Evolutionary conservation across 2,797 vertebrate genomes (phyloP).

Genomic region (Mionectes olivaceus): DNA sequence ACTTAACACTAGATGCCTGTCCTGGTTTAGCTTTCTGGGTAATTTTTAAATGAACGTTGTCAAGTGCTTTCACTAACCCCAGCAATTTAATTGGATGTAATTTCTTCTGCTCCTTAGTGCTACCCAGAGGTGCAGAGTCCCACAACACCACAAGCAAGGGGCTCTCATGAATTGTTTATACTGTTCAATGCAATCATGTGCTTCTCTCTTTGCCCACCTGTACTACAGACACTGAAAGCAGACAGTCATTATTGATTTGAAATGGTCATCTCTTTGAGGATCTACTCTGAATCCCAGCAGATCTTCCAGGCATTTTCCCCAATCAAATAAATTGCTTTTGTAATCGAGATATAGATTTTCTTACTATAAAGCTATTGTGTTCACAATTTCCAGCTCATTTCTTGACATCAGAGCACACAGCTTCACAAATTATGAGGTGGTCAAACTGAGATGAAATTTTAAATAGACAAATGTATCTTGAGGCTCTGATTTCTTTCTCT

Average conservation of each 20-base stretch:
- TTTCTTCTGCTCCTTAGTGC: not conserved
- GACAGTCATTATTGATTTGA: not conserved
- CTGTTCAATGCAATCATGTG: not conserved
- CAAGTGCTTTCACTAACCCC: not conserved
- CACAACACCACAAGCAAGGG: not conserved
- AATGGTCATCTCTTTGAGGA: not conserved
- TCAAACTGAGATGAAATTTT: conserved; percentile 1
- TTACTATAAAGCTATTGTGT: not conserved
- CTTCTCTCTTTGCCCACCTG: not conserved
- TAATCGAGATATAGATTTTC: not conserved
- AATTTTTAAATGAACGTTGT: not conserved
- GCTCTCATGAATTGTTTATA: not conserved
- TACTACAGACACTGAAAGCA: not conserved
- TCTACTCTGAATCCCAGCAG: not conserved
- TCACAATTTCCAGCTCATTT: not conserved
- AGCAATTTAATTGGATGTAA: not conserved
- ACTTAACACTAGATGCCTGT: not conserved
- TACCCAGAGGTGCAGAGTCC: not conserved
- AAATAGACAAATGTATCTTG: not conserved
- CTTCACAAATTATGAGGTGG: not conserved
- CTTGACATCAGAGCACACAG: not conserved
- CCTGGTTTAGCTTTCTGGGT: not conserved
- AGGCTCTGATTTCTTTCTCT: not conserved
- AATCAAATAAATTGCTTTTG: not conserved
- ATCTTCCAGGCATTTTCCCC: not conserved